phyloP scores from a whole-genome alignment of 2,888 invertebrate genomes.

The Apamea crenata region DNA sequence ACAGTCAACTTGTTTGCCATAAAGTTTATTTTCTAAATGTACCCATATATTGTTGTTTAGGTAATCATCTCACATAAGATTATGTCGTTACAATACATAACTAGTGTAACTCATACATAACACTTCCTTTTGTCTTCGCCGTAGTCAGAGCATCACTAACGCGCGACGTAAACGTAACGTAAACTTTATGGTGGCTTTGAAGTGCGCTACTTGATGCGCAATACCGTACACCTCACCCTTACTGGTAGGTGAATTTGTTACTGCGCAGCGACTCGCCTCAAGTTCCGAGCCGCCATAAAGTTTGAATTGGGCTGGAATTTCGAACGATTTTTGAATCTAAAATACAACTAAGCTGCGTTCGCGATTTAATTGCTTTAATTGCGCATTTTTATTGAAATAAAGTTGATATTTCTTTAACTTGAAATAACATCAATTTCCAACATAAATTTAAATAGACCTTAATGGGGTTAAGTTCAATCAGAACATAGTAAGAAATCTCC shows the following conservation, averaged over 20 bases:
- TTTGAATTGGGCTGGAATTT: background rate
- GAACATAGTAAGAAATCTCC: background rate
- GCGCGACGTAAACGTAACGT: background rate
- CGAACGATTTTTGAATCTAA: background rate
- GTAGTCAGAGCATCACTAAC: background rate
- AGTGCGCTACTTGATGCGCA: background rate
- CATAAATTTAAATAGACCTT: too few relatives aligned
- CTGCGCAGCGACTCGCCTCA: background rate
- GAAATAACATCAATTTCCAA: too few relatives aligned
- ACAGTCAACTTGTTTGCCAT: background rate
- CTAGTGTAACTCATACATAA: background rate
- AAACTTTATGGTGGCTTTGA: background rate
- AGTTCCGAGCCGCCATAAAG: background rate
- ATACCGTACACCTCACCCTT: background rate
- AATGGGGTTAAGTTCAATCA: background rate
- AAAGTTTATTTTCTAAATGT: too few relatives aligned
- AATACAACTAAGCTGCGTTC: background rate
- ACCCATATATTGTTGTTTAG: too few relatives aligned
- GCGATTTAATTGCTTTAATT: too few relatives aligned
- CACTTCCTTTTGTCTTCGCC: background rate
- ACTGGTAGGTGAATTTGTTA: background rate
- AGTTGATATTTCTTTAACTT: too few relatives aligned
- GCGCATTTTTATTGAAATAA: too few relatives aligned
- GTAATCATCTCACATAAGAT: background rate
- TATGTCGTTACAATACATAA: background rate